Evolutionary conservation across 2,888 invertebrate genomes (phyloP).

Genomic region (Athripsodes cinereus): DNA sequence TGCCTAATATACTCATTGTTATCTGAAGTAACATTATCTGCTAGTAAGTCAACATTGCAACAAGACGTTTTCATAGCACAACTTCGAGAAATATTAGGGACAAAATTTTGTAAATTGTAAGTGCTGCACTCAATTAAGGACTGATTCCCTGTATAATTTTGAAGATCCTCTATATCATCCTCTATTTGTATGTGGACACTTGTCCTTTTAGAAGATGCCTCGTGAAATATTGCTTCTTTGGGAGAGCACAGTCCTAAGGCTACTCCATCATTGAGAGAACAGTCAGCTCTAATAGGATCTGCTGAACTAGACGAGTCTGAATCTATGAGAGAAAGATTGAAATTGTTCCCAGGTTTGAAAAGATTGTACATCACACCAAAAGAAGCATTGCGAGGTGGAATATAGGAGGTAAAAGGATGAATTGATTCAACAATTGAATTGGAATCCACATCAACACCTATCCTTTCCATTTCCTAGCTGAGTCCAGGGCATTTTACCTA

Average conservation of each 20-base stretch:
- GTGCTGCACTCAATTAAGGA: constrained; percentile 9
- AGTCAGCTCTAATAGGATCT: constrained; percentile 17
- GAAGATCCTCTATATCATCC: constrained; percentile 5
- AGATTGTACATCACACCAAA: constrained; percentile 13
- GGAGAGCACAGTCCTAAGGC: constrained; percentile 9
- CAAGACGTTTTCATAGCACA: constrained; percentile 16
- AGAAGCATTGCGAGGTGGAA: not conserved
- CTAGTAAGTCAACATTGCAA: constrained; percentile 4
- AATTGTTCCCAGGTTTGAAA: constrained; percentile 19
- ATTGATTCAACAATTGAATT: constrained; percentile 16
- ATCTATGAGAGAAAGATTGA: constrained; percentile 7
- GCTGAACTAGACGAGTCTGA: constrained; percentile 5
- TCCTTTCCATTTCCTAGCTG: constrained; percentile 13
- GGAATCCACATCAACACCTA: constrained; percentile 15
- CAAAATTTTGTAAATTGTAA: constrained; percentile 15
- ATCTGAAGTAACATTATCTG: constrained; percentile 9
- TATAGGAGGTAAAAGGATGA: constrained; percentile 10
- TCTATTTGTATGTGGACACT: constrained; percentile 14
- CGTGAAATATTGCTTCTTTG: constrained; percentile 9
- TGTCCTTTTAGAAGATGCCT: constrained; percentile 8
- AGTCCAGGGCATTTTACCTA: constrained; percentile 1
- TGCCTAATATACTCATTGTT: constrained; percentile 4
- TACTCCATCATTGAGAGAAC: constrained; percentile 16
- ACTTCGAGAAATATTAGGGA: constrained; percentile 10
- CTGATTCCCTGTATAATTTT: constrained; percentile 4